Percentiles rank a stretch among this genome's conserved stretches.
Conservation (phyloP, 2,113 vertebrate species). For the Microcebus tavaratra region DNA sequence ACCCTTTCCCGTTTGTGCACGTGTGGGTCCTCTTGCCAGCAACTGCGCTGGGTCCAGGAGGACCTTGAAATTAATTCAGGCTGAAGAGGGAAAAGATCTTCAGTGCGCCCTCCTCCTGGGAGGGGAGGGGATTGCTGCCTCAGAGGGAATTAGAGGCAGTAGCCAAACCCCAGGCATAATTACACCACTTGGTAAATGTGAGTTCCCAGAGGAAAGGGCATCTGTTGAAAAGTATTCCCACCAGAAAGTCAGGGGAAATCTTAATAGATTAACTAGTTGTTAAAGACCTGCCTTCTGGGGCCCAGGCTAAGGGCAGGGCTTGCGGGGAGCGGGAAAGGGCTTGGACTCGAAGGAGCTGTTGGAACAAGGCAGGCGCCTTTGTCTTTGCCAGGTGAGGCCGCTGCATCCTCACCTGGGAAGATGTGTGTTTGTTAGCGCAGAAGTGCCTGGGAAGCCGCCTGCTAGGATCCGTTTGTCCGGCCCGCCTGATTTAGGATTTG, state of each 20-base stretch:
- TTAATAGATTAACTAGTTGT: conserved; percentile 49
- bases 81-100: neutral
- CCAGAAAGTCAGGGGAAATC: conserved; percentile 37
- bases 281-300: conserved; percentile 18
- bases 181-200: conserved; percentile 60
- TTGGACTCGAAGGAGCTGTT: neutral
- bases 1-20: neutral
- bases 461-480: neutral
- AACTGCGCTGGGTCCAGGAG: neutral
- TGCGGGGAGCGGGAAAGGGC: neutral
- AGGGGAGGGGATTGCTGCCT: conserved; percentile 7
- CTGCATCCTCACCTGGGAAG: neutral
- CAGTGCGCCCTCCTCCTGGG: conserved; percentile 2
- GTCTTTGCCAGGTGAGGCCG: neutral
- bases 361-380: neutral
- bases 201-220: conserved; percentile 69
- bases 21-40: neutral
- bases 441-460: neutral
- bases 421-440: fast-evolving
- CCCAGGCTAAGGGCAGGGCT: neutral
- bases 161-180: conserved; percentile 72
- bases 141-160: conserved; percentile 66
- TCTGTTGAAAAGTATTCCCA: conserved; percentile 54
- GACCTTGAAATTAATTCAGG: neutral
- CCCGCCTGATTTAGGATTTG: neutral